These are phyloP conservation scores for Sebastes cheni DNA, from an alignment of 2,797 vertebrate genomes.

Conservation along the genomic window DNA sequence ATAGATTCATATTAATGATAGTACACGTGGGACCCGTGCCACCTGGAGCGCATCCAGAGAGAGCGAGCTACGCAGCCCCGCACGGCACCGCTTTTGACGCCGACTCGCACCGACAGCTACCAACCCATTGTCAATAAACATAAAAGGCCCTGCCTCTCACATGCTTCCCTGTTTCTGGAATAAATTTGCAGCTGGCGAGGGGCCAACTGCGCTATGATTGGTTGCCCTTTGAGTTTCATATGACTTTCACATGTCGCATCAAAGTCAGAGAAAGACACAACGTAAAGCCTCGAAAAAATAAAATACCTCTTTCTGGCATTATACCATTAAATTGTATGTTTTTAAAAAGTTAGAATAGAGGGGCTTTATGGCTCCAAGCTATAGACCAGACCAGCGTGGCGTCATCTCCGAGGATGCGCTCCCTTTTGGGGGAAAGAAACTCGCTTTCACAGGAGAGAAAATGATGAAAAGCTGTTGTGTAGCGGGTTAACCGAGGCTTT, in stretches of 20 bases:
- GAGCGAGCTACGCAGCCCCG: too few relatives aligned
- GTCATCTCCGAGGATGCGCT: too few relatives aligned
- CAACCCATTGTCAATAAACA: constrained; percentile 39
- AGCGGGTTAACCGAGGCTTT: too few relatives aligned
- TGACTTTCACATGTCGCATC: constrained; percentile 28
- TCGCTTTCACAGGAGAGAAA: too few relatives aligned
- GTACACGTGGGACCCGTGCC: constrained; percentile 27
- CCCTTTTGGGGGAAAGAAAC: too few relatives aligned
- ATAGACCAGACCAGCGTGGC: too few relatives aligned
- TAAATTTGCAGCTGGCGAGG: constrained; percentile 14
- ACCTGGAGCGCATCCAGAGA: constrained; percentile 38
- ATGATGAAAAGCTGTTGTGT: too few relatives aligned
- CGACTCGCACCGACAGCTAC: constrained; percentile 25
- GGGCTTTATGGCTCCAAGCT: too few relatives aligned
- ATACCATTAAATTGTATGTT: neutral
- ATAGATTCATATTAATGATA: constrained; percentile 47
- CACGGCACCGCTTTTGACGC: neutral
- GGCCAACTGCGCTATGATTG: neutral
- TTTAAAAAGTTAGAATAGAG: too few relatives aligned
- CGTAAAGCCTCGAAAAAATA: neutral
- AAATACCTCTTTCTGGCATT: neutral
- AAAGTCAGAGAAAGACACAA: neutral
- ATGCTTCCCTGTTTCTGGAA: neutral
- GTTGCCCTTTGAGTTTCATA: neutral
- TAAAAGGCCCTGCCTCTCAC: constrained; percentile 24